These are phyloP conservation scores for Dasyprocta punctata DNA, from an alignment of 2,113 vertebrate genomes.

Conservation along the genomic window DNA sequence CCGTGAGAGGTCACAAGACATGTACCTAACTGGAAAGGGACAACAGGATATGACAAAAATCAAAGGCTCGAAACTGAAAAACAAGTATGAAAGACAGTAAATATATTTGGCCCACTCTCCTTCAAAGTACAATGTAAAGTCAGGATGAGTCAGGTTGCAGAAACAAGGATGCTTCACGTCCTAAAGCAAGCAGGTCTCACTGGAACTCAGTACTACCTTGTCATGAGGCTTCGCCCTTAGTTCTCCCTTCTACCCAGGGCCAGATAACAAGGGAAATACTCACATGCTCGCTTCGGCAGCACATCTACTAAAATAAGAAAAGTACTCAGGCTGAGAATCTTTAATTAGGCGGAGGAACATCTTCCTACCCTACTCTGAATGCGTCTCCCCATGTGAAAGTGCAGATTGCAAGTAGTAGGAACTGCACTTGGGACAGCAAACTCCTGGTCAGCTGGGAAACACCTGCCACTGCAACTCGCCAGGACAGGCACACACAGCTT, in stretches of 20 bases:
- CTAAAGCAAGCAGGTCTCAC: not conserved
- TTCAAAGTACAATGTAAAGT: not conserved
- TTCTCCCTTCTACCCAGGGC: not conserved
- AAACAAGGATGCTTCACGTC: not conserved
- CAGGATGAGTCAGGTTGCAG: not conserved
- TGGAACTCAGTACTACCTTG: not conserved
- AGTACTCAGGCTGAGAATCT: not conserved
- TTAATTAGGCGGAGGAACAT: not conserved
- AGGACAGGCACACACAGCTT: not conserved
- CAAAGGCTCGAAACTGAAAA: not conserved
- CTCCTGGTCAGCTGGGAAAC: constrained; percentile 17
- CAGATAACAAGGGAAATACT: not conserved
- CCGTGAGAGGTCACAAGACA: not conserved
- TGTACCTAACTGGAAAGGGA: not conserved
- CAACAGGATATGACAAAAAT: not conserved
- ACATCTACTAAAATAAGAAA: not conserved
- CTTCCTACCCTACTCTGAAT: not conserved
- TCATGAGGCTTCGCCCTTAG: not conserved
- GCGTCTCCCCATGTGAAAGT: not conserved
- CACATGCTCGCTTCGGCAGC: not conserved
- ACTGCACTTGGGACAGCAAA: not conserved
- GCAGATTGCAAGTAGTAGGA: not conserved
- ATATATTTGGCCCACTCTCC: not conserved
- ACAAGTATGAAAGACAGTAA: not conserved
- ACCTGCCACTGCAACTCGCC: not conserved